Evolutionary conservation across 2,888 invertebrate genomes (phyloP).

Genomic region (Leucozona laternaria): DNA sequence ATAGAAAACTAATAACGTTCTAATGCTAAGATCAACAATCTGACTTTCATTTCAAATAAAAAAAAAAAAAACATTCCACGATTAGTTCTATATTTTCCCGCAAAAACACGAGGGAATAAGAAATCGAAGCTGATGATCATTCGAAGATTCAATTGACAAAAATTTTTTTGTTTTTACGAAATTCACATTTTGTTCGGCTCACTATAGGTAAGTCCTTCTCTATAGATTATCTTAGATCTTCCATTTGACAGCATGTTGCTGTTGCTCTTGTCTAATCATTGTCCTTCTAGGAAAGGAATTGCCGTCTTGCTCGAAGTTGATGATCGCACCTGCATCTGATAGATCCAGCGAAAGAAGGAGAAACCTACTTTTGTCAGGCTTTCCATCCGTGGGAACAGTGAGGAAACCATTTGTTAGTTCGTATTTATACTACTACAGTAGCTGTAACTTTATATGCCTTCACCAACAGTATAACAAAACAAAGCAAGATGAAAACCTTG

Average conservation of each 20-base stretch:
- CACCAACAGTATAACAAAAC: neutral
- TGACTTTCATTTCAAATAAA: too few relatives aligned
- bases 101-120: neutral
- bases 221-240: neutral
- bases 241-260: neutral
- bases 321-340: neutral
- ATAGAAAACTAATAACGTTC: too few relatives aligned
- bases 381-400: neutral
- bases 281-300: constrained; percentile 7
- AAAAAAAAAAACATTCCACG: too few relatives aligned
- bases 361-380: neutral
- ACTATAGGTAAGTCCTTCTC: neutral
- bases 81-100: too few relatives aligned
- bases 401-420: neutral
- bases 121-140: neutral
- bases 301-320: neutral
- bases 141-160: neutral
- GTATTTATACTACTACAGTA: neutral
- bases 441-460: neutral
- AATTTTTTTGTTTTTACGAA: neutral
- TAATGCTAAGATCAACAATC: too few relatives aligned
- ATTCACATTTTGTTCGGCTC: neutral
- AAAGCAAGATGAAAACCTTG: neutral
- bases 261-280: neutral
- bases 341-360: neutral